These are phyloP conservation scores for Bos taurus DNA, from an alignment of 2,113 vertebrate species.

Conservation along the genomic window DNA sequence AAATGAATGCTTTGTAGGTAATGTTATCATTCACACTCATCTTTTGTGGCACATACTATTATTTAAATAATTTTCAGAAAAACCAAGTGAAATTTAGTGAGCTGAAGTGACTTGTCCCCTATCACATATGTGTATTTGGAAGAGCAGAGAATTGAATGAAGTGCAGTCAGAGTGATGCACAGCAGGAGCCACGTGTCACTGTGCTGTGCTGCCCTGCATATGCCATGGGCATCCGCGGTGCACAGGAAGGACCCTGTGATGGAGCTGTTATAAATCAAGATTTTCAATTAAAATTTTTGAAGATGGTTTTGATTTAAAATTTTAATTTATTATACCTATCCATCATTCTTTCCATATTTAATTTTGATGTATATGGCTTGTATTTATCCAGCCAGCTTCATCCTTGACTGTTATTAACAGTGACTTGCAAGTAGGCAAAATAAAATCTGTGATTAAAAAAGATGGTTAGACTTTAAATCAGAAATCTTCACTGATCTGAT, in stretches of 20 bases:
- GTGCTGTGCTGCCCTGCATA: neutral
- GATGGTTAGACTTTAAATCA: neutral
- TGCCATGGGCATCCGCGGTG: fast-evolving
- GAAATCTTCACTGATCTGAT: neutral
- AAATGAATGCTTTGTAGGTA: neutral
- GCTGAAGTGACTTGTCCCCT: neutral
- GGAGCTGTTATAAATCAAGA: neutral
- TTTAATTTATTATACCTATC: neutral
- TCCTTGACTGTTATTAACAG: neutral
- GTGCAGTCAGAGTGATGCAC: fast-evolving
- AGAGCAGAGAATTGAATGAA: too few relatives aligned
- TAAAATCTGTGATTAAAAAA: neutral
- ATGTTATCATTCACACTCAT: neutral
- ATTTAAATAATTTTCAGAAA: neutral
- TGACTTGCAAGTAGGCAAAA: neutral
- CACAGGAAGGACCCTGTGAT: neutral
- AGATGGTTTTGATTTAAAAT: neutral
- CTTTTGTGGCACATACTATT: neutral
- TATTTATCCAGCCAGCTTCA: neutral
- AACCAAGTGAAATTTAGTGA: neutral
- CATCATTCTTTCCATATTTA: neutral
- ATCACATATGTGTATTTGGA: neutral
- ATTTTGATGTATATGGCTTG: neutral
- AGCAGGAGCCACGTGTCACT: fast-evolving
- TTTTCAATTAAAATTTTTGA: neutral